phyloP scores from a whole-genome alignment of 2,888 invertebrate species.

The Lepidocyrtinus sp. region DNA sequence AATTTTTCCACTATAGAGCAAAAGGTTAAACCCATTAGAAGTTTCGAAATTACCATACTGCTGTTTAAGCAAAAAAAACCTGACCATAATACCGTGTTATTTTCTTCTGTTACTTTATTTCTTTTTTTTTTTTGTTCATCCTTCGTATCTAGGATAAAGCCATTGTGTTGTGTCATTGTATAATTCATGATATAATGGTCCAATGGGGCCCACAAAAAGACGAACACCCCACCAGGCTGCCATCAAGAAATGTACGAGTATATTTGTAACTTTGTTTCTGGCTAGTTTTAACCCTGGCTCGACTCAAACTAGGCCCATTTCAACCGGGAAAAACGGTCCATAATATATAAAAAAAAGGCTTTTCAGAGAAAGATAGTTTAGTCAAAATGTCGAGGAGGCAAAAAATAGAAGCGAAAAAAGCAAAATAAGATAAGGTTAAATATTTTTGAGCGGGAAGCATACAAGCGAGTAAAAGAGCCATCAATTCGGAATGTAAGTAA shows the following conservation, averaged over 20 bases:
- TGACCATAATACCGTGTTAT: slow-evolving; percentile 6
- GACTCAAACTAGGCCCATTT: slow-evolving; percentile 14
- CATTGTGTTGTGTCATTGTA: slow-evolving; percentile 55
- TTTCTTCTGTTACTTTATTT: not conserved
- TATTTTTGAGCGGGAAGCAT: slow-evolving; percentile 18
- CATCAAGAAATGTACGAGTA: slow-evolving; percentile 44
- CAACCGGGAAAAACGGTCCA: not conserved
- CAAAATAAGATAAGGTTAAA: slow-evolving; percentile 42
- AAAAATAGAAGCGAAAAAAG: not conserved
- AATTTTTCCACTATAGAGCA: too few relatives aligned
- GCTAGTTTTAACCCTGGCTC: not conserved
- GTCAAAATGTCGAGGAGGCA: not conserved
- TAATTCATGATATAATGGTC: slow-evolving; percentile 61
- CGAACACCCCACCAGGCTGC: slow-evolving; percentile 53
- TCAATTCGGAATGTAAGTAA: slow-evolving; percentile 34
- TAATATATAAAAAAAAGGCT: not conserved
- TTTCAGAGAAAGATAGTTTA: slow-evolving; percentile 12
- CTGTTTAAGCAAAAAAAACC: not conserved
- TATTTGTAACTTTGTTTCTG: slow-evolving; percentile 19
- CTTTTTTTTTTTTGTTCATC: not conserved
- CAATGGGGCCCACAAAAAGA: slow-evolving; percentile 58
- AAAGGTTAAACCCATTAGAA: not conserved
- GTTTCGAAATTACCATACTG: not conserved
- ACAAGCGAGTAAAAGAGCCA: slow-evolving; percentile 34
- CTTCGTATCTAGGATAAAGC: slow-evolving; percentile 19